Evolutionary conservation across 2,113 vertebrate species (phyloP).

Genomic region (Australoheros scitulus): DNA sequence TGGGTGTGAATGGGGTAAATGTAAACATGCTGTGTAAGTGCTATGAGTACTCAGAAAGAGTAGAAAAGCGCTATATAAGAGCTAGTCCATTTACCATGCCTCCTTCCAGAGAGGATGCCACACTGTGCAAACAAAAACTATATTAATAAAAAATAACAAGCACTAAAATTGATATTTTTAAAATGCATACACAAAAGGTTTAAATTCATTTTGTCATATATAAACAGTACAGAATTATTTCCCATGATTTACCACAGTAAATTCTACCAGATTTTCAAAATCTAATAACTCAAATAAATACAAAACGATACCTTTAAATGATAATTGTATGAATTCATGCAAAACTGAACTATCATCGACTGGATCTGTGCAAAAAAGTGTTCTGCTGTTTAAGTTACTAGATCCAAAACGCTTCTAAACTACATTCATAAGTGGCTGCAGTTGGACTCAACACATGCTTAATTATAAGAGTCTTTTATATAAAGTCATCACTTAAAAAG

Average conservation of each 20-base stretch:
- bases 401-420: not conserved
- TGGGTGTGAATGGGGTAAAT: too few species aligned
- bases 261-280: not conserved
- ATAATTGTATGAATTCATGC: not conserved
- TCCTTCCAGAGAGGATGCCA: not conserved
- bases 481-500: too few species aligned
- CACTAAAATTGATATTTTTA: not conserved
- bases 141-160: not conserved
- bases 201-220: not conserved
- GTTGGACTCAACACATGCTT: not conserved
- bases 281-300: not conserved
- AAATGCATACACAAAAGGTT: not conserved
- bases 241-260: too few species aligned
- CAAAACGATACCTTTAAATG: not conserved
- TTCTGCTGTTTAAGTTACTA: too few species aligned
- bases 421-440: not conserved
- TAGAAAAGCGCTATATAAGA: too few species aligned
- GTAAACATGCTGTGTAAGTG: too few species aligned
- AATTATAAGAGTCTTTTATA: too few species aligned
- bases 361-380: not conserved
- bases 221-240: not conserved
- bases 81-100: too few species aligned
- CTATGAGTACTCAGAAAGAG: too few species aligned
- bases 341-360: not conserved
- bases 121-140: not conserved